These are phyloP conservation scores for Lithophane ornitopus DNA, from an alignment of 2,888 invertebrate species.

Conservation along the genomic window DNA sequence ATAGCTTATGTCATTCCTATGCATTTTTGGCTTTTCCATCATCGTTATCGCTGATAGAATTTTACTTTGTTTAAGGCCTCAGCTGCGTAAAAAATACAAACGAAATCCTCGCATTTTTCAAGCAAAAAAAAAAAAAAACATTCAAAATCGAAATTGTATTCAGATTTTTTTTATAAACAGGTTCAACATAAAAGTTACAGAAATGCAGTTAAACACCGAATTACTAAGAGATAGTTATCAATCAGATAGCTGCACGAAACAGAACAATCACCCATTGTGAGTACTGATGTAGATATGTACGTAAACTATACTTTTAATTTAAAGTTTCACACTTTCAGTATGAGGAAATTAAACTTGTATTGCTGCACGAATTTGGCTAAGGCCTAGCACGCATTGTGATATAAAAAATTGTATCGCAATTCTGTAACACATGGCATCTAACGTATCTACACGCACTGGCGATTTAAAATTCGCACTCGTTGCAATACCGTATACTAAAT, in stretches of 20 bases:
- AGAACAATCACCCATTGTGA: slow-evolving; percentile 61
- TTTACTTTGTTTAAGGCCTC: too few relatives aligned
- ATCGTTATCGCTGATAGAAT: too few relatives aligned
- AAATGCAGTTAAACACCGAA: slow-evolving; percentile 47
- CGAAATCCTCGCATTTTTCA: neutral
- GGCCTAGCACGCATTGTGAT: too few relatives aligned
- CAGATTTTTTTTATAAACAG: neutral
- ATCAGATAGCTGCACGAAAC: slow-evolving; percentile 28
- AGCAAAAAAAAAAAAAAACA: neutral
- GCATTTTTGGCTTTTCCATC: too few relatives aligned
- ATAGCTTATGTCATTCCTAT: too few relatives aligned
- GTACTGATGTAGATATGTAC: slow-evolving; percentile 24
- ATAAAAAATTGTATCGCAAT: too few relatives aligned
- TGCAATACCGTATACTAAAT: too few relatives aligned
- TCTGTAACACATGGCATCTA: too few relatives aligned
- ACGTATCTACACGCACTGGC: too few relatives aligned
- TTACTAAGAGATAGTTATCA: slow-evolving; percentile 58
- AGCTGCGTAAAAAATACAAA: neutral
- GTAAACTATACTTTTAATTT: slow-evolving; percentile 48
- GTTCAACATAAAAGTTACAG: slow-evolving; percentile 8
- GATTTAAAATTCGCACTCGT: too few relatives aligned
- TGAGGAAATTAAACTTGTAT: slow-evolving; percentile 3
- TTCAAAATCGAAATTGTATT: neutral
- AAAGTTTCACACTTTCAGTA: slow-evolving; percentile 40
- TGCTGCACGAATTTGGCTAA: neutral